Conservation (phyloP, 2,797 vertebrate genomes). For the Sebastes baramenuke region DNA sequence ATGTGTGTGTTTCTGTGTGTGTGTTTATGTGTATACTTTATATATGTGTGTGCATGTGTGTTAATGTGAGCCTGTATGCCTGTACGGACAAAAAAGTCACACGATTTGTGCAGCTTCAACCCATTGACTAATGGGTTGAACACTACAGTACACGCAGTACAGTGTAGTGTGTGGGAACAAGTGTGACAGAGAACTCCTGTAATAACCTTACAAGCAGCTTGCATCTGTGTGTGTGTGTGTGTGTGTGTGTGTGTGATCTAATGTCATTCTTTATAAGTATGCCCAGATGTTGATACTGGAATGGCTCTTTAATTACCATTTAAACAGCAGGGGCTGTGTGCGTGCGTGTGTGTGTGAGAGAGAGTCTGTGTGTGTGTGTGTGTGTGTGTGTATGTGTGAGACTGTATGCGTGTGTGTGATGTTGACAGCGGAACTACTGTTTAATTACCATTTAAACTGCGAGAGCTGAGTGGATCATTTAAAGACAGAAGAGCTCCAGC, state of each 20-base stretch:
- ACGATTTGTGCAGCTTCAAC: neutral
- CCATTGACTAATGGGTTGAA: no score
- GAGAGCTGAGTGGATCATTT: conserved; percentile 96
- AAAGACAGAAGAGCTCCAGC: conserved; percentile 90
- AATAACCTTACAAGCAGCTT: conserved; percentile 35
- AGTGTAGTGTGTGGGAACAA: neutral
- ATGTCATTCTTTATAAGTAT: conserved; percentile 80
- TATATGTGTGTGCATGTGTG: conserved; percentile 13
- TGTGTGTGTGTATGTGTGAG: conserved; percentile 10
- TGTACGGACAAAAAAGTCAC: neutral
- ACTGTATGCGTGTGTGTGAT: conserved; percentile 71
- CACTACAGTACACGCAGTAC: no score
- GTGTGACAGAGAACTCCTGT: neutral
- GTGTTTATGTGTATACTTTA: neutral
- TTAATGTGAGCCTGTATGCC: neutral
- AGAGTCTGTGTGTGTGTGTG: neutral
- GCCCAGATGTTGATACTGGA: conserved; percentile 95
- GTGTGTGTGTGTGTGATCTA: conserved; percentile 34
- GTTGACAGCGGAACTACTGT: conserved; percentile 94
- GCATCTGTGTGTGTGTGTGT: conserved; percentile 1
- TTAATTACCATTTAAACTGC: conserved; percentile 99
- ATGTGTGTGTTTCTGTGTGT: conserved; percentile 32
- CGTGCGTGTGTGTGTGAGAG: conserved; percentile 3
- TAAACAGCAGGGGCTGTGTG: conserved; percentile 92
- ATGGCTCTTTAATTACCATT: conserved; percentile 99